Evolutionary conservation across 2,797 vertebrate genomes (phyloP), one percentile per base, ranked within the genome.

Genomic region (Muraenolepis orangiensis): DNA sequence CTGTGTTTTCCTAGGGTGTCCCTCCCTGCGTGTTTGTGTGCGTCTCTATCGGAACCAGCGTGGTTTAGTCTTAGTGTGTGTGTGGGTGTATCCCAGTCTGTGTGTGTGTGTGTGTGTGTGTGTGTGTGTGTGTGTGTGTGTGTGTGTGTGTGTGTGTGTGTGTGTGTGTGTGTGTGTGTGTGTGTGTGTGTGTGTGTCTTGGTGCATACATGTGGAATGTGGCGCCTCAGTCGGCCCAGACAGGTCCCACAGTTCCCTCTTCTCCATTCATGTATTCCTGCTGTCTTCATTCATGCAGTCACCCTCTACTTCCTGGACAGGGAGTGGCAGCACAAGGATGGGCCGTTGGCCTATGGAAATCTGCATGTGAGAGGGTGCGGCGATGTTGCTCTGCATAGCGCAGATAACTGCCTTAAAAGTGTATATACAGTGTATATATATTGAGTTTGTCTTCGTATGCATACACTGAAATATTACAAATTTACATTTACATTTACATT

Each of bases 191-290:
- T 68, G 75, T 51, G 64, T 23, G 29, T 26, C 40, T 57, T 18
- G 20, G 66, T 12, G 66, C 87, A 85, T 86, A 74, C 81, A 79
- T 90, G 88, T 87, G 89, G 90, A 91, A 91, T 91, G 82, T 90
- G 76, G 74, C 87, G 1, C 85, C 83, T 84, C 78, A 57, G 83
- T 80, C 85, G 29, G 2, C 76, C 81, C 89, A 64, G 57, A 67
- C 42, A 23, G 64, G 29, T 36, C 73, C 30, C 28, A 34, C 67
- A 4, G 28, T 46, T 69, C 38, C 32, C 61, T 14, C 38, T 4
- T 57, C 18, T 31, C 38, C 34, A 28, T 66, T 73, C 57, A 73
- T 73, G 10, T n/a, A 7, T 84, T 86, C 82, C 84, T 75, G 23
- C 57, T 76, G 36, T 78, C n/a, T 64, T 79, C 30, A 79, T 80